These are phyloP conservation scores for Pammene aurita DNA, from an alignment of 2,888 invertebrate species.

Conservation along the genomic window DNA sequence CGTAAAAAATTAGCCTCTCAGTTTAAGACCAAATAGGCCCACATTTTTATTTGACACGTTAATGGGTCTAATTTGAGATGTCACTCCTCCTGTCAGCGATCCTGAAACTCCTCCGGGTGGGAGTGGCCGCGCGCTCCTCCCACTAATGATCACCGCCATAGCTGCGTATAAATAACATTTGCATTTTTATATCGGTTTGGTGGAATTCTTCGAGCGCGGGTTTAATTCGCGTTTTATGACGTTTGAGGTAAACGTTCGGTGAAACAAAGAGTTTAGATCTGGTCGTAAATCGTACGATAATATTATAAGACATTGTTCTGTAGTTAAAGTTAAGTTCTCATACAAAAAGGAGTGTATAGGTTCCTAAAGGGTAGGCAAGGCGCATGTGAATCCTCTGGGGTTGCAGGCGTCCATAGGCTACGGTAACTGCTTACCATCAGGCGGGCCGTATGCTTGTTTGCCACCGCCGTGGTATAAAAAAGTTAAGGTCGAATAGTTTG, in stretches of 20 bases:
- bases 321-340: neutral
- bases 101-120: conserved; percentile 37
- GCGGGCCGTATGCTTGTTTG: too few relatives aligned
- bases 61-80: conserved; percentile 11
- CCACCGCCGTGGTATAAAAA: too few relatives aligned
- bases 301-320: neutral
- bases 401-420: too few relatives aligned
- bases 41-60: conserved; percentile 14
- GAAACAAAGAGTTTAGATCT: conserved; percentile 12
- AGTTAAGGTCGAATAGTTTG: too few relatives aligned
- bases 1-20: too few relatives aligned
- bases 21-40: too few relatives aligned
- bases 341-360: too few relatives aligned
- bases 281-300: neutral
- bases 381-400: too few relatives aligned
- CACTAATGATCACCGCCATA: conserved; percentile 37
- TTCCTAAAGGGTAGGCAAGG: too few relatives aligned
- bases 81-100: conserved; percentile 6
- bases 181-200: conserved; percentile 39
- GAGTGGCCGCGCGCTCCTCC: conserved; percentile 35
- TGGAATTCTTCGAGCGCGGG: conserved; percentile 30
- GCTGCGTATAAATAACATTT: conserved; percentile 34
- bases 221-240: conserved; percentile 33
- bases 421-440: too few relatives aligned
- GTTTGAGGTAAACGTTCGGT: conserved; percentile 21